Percentiles rank a stretch among this genome's conserved stretches.
These are phyloP conservation scores for Drosophila athabasca DNA, from an alignment of 1,140 invertebrate species.

Conservation along the genomic window DNA sequence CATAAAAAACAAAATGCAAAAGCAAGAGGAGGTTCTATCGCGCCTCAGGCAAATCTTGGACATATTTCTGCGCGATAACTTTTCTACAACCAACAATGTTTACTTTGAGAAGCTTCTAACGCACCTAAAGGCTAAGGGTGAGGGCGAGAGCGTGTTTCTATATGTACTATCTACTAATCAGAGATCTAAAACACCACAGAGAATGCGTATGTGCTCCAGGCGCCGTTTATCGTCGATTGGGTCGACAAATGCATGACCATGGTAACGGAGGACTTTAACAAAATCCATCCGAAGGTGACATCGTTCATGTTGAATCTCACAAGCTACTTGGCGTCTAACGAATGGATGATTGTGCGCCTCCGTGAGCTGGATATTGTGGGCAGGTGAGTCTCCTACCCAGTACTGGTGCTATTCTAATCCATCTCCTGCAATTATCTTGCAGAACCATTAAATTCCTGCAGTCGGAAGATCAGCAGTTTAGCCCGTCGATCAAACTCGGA, in stretches of 20 bases:
- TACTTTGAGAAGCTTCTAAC: slow-evolving; percentile 85
- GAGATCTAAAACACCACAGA: slow-evolving; percentile 30
- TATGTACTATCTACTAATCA: slow-evolving; percentile 16
- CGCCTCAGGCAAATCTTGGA: slow-evolving; percentile 78
- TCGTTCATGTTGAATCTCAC: slow-evolving; percentile 82
- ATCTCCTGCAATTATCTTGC: neutral
- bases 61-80: slow-evolving; percentile 83
- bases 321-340: slow-evolving; percentile 72
- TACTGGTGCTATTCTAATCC: neutral
- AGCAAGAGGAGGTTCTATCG: slow-evolving; percentile 67
- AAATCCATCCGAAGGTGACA: slow-evolving; percentile 72
- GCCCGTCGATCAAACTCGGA: slow-evolving; percentile 86
- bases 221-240: slow-evolving; percentile 69
- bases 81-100: slow-evolving; percentile 84
- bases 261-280: slow-evolving; percentile 55
- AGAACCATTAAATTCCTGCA: slow-evolving; percentile 61
- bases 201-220: slow-evolving; percentile 62
- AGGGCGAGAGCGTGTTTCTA: slow-evolving; percentile 5
- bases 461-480: slow-evolving; percentile 43
- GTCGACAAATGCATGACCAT: slow-evolving; percentile 68
- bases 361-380: slow-evolving; percentile 62
- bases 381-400: slow-evolving; percentile 44
- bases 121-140: slow-evolving; percentile 83
- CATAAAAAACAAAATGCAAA: slow-evolving; percentile 58
- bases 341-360: slow-evolving; percentile 70